phyloP scores from a whole-genome alignment of 2,888 invertebrate species.

The Drosophila stalkeri region DNA sequence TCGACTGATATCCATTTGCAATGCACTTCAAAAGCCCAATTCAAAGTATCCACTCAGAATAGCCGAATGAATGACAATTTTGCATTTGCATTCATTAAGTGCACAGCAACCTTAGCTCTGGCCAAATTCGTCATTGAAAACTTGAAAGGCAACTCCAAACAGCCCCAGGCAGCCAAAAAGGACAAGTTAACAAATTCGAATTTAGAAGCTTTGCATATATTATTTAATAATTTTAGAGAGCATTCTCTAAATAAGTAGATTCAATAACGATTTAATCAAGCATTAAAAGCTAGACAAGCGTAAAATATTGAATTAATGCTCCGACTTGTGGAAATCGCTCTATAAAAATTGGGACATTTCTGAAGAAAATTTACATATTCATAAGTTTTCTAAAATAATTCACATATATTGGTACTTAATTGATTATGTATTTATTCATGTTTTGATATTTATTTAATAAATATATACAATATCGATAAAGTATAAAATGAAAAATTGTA shows the following conservation, averaged over 20 bases:
- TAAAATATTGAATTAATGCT: slow-evolving; percentile 5
- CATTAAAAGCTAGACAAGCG: slow-evolving; percentile 4
- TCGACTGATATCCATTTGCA: slow-evolving; percentile 18
- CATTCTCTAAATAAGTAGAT: not conserved
- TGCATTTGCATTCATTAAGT: slow-evolving; percentile 35
- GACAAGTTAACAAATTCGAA: not conserved
- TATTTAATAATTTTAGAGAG: not conserved
- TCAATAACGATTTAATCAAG: not conserved
- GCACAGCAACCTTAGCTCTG: slow-evolving; percentile 12
- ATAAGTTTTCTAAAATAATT: not conserved
- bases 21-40: slow-evolving; percentile 28
- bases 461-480: too few relatives aligned
- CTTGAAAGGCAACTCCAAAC: slow-evolving; percentile 1
- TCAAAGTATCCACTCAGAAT: slow-evolving; percentile 17
- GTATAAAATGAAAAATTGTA: too few relatives aligned
- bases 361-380: not conserved
- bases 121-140: slow-evolving; percentile 5
- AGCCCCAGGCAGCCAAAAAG: not conserved
- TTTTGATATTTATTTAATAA: too few relatives aligned
- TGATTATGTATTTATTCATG: not conserved
- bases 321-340: not conserved
- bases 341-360: not conserved
- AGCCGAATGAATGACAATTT: slow-evolving; percentile 14
- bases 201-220: not conserved
- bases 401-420: not conserved